Percentiles rank a stretch among this genome's conserved stretches.
These are phyloP conservation scores for Drosophila littoralis DNA, from an alignment of 1,140 invertebrate species.

Conservation along the genomic window DNA sequence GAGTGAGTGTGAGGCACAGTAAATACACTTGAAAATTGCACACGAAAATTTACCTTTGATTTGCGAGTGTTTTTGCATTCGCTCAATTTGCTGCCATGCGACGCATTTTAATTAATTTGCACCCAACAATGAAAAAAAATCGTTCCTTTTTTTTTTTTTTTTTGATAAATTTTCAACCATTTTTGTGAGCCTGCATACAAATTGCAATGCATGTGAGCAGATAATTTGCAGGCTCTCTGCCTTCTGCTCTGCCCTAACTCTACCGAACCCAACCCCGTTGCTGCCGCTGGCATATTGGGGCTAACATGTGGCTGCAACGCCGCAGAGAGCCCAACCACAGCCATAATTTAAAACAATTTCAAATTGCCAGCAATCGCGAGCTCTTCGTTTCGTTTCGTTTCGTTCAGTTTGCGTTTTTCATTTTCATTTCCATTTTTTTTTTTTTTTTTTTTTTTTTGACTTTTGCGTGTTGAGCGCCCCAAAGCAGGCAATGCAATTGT, in stretches of 20 bases:
- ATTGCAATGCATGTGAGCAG: constrained; percentile 39
- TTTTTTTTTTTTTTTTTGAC: constrained; percentile 6
- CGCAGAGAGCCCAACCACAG: constrained; percentile 32
- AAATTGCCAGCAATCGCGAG: constrained; percentile 45
- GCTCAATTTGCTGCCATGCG: constrained; percentile 28
- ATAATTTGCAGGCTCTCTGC: constrained; percentile 22
- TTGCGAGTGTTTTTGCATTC: constrained; percentile 13
- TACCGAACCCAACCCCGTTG: background rate
- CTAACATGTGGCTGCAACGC: constrained; percentile 57
- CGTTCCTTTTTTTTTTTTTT: background rate
- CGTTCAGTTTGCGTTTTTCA: constrained; percentile 9
- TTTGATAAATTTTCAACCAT: background rate
- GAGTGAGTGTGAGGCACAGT: constrained; percentile 1
- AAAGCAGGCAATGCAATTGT: constrained; percentile 8
- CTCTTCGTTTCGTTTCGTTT: constrained; percentile 3
- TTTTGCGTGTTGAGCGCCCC: constrained; percentile 5
- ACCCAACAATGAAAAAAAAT: constrained; percentile 15
- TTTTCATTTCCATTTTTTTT: background rate
- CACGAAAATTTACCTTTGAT: constrained; percentile 19
- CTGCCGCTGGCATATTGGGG: constrained; percentile 63
- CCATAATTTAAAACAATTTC: constrained; percentile 73
- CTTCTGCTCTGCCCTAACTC: background rate
- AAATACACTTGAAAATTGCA: constrained; percentile 25
- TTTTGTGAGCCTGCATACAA: constrained; percentile 32
- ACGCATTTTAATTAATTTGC: constrained; percentile 38